These are phyloP conservation scores for Lepidonotus clava DNA, from an alignment of 2,888 invertebrate species.

Conservation along the genomic window DNA sequence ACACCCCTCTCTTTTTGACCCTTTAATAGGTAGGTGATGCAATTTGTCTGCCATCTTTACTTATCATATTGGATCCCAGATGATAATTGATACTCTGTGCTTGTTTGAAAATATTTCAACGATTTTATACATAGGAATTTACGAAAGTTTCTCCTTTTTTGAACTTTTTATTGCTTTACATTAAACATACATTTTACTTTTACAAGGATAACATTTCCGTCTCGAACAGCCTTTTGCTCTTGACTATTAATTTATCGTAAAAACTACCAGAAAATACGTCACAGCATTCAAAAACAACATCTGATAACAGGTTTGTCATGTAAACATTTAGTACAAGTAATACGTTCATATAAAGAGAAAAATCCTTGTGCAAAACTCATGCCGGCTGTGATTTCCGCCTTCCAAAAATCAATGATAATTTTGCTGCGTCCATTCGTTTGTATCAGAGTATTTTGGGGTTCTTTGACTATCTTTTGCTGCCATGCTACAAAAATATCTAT, in stretches of 20 bases:
- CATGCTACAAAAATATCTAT: slow-evolving; percentile 7
- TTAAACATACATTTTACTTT: slow-evolving; percentile 7
- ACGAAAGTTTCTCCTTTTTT: neutral
- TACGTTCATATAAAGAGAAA: slow-evolving; percentile 10
- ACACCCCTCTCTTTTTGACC: too few relatives aligned
- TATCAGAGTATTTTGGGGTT: neutral
- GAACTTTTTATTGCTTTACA: slow-evolving; percentile 21
- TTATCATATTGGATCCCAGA: too few relatives aligned
- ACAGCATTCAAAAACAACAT: slow-evolving; percentile 23
- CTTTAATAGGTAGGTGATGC: too few relatives aligned
- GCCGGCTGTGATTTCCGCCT: neutral
- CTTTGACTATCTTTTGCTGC: slow-evolving; percentile 6
- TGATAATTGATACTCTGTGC: too few relatives aligned
- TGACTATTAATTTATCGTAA: neutral
- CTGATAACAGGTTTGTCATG: neutral
- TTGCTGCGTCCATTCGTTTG: neutral
- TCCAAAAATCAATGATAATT: neutral
- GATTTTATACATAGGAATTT: neutral
- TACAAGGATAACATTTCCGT: neutral
- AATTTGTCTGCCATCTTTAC: too few relatives aligned
- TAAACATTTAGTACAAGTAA: slow-evolving; percentile 9
- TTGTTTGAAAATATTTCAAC: neutral
- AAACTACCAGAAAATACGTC: slow-evolving; percentile 33
- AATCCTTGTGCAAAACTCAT: slow-evolving; percentile 27
- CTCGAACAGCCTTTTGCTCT: neutral